Evolutionary conservation across 2,797 vertebrate genomes (phyloP).

Genomic region (Sebastes dallii): DNA sequence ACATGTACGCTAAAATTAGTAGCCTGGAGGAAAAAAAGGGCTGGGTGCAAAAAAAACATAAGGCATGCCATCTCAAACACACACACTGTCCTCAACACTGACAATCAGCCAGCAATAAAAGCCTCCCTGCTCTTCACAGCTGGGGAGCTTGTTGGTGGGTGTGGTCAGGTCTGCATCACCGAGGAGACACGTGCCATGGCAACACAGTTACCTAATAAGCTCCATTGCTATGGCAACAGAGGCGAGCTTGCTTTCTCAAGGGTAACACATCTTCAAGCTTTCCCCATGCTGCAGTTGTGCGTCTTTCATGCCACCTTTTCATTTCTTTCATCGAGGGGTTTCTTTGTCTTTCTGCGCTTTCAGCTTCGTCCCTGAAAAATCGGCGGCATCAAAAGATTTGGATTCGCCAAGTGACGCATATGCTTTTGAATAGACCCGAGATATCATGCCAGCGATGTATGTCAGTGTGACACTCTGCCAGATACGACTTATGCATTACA

Average conservation of each 20-base stretch:
- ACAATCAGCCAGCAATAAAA: slow-evolving; percentile 51
- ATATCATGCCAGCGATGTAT: slow-evolving; percentile 62
- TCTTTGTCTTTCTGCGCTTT: slow-evolving; percentile 52
- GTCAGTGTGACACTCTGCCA: slow-evolving; percentile 55
- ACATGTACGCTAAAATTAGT: slow-evolving; percentile 46
- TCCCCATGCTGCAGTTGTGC: slow-evolving; percentile 55
- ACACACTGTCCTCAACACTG: slow-evolving; percentile 26
- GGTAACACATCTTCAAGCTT: slow-evolving; percentile 76
- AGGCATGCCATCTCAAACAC: slow-evolving; percentile 1
- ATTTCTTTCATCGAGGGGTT: slow-evolving; percentile 31
- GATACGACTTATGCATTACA: slow-evolving; percentile 16
- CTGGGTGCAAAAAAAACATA: slow-evolving; percentile 6
- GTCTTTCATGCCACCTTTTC: slow-evolving; percentile 58
- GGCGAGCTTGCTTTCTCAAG: slow-evolving; percentile 83
- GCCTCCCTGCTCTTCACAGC: slow-evolving; percentile 70
- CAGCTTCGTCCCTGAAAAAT: slow-evolving; percentile 23
- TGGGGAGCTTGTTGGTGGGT: slow-evolving; percentile 80
- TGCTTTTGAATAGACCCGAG: slow-evolving; percentile 39
- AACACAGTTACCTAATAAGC: slow-evolving; percentile 86
- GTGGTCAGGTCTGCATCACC: slow-evolving; percentile 82
- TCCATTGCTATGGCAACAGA: slow-evolving; percentile 82
- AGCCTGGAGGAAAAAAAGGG: slow-evolving; percentile 7
- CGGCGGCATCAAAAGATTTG: slow-evolving; percentile 7
- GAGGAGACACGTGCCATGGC: slow-evolving; percentile 83
- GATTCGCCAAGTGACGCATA: slow-evolving; percentile 44